phyloP scores from a whole-genome alignment of 92 coral and sea anemone species.

The Palythoa caribaeorum region DNA sequence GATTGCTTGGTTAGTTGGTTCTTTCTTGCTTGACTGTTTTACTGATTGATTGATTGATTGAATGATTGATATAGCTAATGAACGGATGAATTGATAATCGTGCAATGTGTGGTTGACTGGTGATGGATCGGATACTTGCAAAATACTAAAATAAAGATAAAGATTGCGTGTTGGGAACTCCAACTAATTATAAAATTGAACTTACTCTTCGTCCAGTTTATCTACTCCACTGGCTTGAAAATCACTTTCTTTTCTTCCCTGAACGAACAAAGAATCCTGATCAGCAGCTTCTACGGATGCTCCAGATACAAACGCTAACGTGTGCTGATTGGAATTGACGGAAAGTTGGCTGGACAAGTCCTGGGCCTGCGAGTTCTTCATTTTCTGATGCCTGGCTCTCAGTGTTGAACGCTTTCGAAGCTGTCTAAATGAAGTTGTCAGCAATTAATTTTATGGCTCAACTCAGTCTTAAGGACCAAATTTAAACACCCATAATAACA shows the following conservation, averaged over 20 bases:
- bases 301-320: slow-evolving; percentile 45
- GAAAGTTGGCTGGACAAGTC: slow-evolving; percentile 45
- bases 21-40: no score
- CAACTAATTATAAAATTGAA: no score
- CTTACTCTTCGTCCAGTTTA: not conserved
- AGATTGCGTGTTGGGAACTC: no score
- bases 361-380: slow-evolving; percentile 49
- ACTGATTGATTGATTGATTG: not conserved
- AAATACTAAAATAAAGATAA: no score
- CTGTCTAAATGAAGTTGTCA: slow-evolving; percentile 45
- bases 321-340: slow-evolving; percentile 29
- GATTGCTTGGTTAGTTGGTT: no score
- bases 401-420: slow-evolving; percentile 65
- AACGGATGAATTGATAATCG: not conserved
- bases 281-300: slow-evolving; percentile 45
- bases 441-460: not conserved
- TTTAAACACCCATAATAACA: no score
- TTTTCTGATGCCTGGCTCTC: slow-evolving; percentile 64
- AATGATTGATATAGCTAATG: not conserved
- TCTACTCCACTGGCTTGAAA: not conserved
- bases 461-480: not conserved
- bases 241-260: not conserved
- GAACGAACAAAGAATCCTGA: not conserved
- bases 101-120: not conserved
- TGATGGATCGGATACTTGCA: no score